phyloP scores from a whole-genome alignment of 2,797 vertebrate species.

The Catharus ustulatus region DNA sequence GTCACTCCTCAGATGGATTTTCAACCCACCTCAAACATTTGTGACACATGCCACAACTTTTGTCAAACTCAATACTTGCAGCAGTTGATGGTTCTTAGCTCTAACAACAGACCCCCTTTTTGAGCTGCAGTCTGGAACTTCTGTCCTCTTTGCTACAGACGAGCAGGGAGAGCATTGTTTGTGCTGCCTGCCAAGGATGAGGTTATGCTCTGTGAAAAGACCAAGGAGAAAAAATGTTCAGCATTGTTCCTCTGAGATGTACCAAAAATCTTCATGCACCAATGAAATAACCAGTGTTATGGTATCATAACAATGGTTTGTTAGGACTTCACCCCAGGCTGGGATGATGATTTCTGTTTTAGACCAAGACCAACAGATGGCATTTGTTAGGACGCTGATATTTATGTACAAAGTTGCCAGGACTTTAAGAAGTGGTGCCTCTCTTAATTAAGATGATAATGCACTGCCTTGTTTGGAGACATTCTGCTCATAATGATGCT shows the following conservation, averaged over 20 bases:
- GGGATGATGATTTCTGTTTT: background rate
- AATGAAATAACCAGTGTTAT: background rate
- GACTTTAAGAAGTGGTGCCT: slow-evolving; percentile 21
- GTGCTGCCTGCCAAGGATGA: slow-evolving; percentile 12
- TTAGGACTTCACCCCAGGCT: background rate
- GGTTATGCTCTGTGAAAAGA: slow-evolving; percentile 24
- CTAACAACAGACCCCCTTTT: background rate
- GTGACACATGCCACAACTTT: accelerated
- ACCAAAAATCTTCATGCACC: background rate
- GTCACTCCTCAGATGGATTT: background rate
- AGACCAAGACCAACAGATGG: slow-evolving; percentile 7
- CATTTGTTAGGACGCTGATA: slow-evolving; percentile 50
- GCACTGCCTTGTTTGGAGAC: slow-evolving; percentile 45
- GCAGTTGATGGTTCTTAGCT: background rate
- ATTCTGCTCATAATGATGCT: slow-evolving; percentile 17
- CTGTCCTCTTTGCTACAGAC: background rate
- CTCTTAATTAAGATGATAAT: slow-evolving; percentile 47
- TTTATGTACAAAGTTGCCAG: slow-evolving; percentile 40
- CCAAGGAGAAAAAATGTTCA: background rate
- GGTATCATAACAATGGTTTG: slow-evolving; percentile 32
- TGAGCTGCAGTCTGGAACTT: background rate
- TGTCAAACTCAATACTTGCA: background rate
- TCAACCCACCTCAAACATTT: background rate
- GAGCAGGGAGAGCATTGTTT: background rate
- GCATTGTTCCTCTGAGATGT: background rate